A percentile compares a stretch with the other conserved stretches of the same genome.
These are phyloP conservation scores for Pogona vitticeps DNA, from an alignment of 2,113 vertebrate genomes.

Conservation along the genomic window DNA sequence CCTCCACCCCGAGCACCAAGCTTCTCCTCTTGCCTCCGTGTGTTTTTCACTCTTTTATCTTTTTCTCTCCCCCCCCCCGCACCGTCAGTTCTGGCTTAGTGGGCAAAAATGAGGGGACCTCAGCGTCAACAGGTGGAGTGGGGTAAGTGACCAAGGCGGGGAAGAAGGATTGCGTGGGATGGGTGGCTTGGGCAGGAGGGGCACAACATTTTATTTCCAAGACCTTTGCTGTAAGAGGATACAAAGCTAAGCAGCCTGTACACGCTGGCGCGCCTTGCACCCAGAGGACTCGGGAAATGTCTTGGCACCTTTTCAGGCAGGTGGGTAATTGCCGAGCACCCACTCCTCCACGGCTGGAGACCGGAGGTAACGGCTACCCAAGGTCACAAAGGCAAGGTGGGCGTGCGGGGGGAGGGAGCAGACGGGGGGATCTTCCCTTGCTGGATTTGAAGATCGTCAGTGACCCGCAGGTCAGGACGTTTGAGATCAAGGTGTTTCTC, in stretches of 20 bases:
- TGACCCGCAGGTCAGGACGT: no score
- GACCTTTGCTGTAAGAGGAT: not conserved
- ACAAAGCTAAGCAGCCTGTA: not conserved
- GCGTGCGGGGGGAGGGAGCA: no score
- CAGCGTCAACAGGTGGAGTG: constrained; percentile 91
- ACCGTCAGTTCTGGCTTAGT: constrained; percentile 64
- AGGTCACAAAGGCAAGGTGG: not conserved
- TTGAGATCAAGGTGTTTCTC: not conserved
- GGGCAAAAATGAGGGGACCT: constrained; percentile 67
- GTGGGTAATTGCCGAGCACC: not conserved
- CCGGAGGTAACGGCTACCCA: not conserved
- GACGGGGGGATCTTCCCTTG: not conserved
- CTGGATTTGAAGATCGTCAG: not conserved
- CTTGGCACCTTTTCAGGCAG: constrained; percentile 12
- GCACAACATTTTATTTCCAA: constrained; percentile 7
- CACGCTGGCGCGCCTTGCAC: not conserved
- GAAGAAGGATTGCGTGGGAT: not conserved
- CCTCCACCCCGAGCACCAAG: not conserved
- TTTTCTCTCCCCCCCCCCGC: no score
- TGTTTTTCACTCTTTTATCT: not conserved
- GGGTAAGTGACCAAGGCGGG: constrained; percentile 81
- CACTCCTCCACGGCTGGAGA: not conserved
- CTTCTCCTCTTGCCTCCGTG: constrained; percentile 1
- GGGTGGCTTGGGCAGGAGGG: not conserved
- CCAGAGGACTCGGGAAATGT: not conserved